Conservation (phyloP, 2,113 vertebrate species). For the Talpa occidentalis region DNA sequence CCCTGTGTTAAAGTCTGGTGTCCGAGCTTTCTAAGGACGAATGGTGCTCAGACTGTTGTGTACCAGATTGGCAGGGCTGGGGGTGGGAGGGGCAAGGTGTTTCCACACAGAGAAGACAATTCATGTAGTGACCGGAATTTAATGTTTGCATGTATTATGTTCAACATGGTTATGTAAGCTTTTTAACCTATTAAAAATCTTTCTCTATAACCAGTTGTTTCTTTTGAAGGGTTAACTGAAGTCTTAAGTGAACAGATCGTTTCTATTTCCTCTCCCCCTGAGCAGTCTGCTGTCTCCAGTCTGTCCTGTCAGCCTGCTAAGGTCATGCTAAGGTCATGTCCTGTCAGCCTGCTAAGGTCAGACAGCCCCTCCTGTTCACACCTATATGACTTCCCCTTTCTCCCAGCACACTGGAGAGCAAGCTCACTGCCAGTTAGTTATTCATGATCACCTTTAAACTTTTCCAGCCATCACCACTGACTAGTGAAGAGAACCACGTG, state of each 20-base stretch:
- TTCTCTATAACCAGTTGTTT: constrained; percentile 10
- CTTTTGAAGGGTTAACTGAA: neutral
- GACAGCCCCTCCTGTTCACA: neutral
- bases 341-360: fast-evolving
- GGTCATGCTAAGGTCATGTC: neutral
- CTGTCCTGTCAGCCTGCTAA: too few relatives aligned
- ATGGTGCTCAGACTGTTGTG: neutral
- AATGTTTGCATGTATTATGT: constrained; percentile 27
- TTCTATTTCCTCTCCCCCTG: neutral
- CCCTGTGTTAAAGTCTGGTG: neutral
- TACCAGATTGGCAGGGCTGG: neutral
- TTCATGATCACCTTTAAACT: neutral
- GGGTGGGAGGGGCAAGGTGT: neutral
- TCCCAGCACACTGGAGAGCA: neutral
- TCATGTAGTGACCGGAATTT: neutral
- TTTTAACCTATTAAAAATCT: constrained; percentile 67
- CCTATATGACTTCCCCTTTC: neutral
- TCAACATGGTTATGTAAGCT: neutral
- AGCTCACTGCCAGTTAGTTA: neutral
- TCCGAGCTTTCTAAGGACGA: neutral
- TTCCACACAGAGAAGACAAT: neutral
- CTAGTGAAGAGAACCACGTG: neutral
- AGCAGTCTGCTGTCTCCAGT: neutral
- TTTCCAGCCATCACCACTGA: neutral
- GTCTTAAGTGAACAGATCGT: neutral